Evolutionary conservation across 2,888 invertebrate genomes (phyloP), one percentile per base, ranked within the genome.

Genomic region (Perdita meconis): DNA sequence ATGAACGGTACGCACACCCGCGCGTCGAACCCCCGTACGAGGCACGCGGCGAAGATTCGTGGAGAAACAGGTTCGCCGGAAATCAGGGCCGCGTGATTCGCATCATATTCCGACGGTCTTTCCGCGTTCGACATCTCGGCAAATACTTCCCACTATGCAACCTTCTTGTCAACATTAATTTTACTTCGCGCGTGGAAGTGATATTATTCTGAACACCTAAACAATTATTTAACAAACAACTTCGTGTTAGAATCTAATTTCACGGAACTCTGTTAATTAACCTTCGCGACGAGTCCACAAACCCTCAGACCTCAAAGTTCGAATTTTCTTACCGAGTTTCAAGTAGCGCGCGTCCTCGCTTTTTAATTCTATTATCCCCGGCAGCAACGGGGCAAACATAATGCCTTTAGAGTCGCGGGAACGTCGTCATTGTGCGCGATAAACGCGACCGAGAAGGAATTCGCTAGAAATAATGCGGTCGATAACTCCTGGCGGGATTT

Each of bases 401-500:
- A 74, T 26, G 19, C 80, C 73, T 50, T 53, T 66, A 47, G 50
- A 60, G 76, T 74, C 64, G 50, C n/a, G n/a, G n/a, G n/a, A n/a
- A 47, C 74, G 76, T 74, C 71, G 30, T 26, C 30, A 5, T 10
- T 34, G 36, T 40, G 26, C 30, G 8, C 26, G n/a, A 10, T 36
- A 8, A 34, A 56, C 10, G 24, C 47, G 50, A 22, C n/a, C 50
- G 19, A 19, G 19, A 22, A 26, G 44, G 44, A 61, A 42, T 42
- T 73, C 68, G 40, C 26, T 19, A 44, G 30, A 26, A 73, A 56
- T 57, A 69, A 75, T 74, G 57, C 63, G 61, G 72, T 83, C 86
- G 88, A 89, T 89, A 89, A 88, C 81, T 88, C 84, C 79, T 53
- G 47, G 61, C 71, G 51, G 85, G 87, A 86, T 88, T 88, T 86